Evolutionary conservation across 2,888 invertebrate species (phyloP).

Genomic region (Panopea generosa): DNA sequence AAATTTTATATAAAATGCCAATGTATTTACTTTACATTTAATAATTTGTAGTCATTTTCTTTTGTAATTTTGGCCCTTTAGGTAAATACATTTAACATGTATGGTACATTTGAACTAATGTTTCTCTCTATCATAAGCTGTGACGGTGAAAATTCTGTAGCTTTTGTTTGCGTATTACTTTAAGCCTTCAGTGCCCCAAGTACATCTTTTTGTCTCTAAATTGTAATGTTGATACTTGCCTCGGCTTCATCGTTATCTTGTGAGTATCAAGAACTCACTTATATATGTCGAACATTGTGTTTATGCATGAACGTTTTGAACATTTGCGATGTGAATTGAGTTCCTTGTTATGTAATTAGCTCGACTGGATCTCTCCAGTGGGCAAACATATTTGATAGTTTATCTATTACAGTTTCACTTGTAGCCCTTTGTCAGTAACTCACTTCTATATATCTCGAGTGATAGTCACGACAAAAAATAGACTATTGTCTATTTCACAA

Average conservation of each 20-base stretch:
- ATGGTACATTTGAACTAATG: slow-evolving; percentile 33
- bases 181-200: slow-evolving; percentile 41
- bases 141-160: slow-evolving; percentile 31
- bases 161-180: slow-evolving; percentile 20
- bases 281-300: too few relatives aligned
- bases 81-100: slow-evolving; percentile 3
- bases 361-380: slow-evolving; percentile 47
- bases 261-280: slow-evolving; percentile 15
- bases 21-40: too few relatives aligned
- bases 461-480: slow-evolving; percentile 46
- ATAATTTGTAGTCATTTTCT: slow-evolving; percentile 3
- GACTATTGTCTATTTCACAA: slow-evolving; percentile 34
- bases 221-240: slow-evolving; percentile 47
- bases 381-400: slow-evolving; percentile 56
- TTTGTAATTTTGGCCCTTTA: slow-evolving; percentile 22
- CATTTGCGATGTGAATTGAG: slow-evolving; percentile 42
- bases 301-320: slow-evolving; percentile 28
- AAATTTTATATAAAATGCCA: too few relatives aligned
- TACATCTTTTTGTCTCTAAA: slow-evolving; percentile 38
- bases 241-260: slow-evolving; percentile 53
- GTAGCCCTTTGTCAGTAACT: slow-evolving; percentile 27
- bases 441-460: slow-evolving; percentile 46
- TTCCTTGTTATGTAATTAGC: slow-evolving; percentile 45
- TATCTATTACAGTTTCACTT: slow-evolving; percentile 28
- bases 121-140: slow-evolving; percentile 45